A percentile compares a stretch with the other conserved stretches of the same genome.
Conservation (phyloP, 2,888 invertebrate genomes). For the Phengaris alcon region DNA sequence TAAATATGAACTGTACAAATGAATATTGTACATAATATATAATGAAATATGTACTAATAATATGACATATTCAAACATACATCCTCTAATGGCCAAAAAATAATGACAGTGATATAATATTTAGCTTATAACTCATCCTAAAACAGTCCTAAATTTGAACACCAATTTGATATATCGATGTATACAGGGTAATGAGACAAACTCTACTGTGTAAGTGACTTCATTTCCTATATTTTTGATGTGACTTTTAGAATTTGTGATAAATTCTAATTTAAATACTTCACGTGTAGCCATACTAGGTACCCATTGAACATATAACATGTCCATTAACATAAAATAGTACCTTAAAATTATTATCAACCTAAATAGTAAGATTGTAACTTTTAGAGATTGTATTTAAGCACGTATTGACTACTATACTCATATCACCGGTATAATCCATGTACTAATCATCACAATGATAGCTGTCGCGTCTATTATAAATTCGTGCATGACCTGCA, state of each 20-base stretch:
- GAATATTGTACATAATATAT: conserved; percentile 55
- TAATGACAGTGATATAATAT: conserved; percentile 6
- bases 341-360: not conserved
- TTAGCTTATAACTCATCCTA: not conserved
- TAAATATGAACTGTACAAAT: conserved; percentile 49
- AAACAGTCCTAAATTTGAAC: conserved; percentile 22
- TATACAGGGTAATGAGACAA: conserved; percentile 24
- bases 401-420: conserved; percentile 2
- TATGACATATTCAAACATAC: not conserved
- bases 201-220: conserved; percentile 8
- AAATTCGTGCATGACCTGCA: not conserved
- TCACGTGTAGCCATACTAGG: conserved; percentile 13
- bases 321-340: conserved; percentile 19
- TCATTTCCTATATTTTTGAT: conserved; percentile 26
- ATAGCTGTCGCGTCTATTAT: not conserved
- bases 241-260: conserved; percentile 17
- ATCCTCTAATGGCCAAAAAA: conserved; percentile 5
- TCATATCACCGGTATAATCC: conserved; percentile 4
- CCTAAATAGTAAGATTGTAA: not conserved
- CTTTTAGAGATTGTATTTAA: conserved; percentile 16
- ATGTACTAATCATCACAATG: conserved; percentile 16
- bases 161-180: conserved; percentile 23
- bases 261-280: conserved; percentile 10
- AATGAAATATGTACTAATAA: not conserved
- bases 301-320: conserved; percentile 4